Evolutionary conservation across 2,888 invertebrate genomes (phyloP).

Genomic region (Hypsopygia costalis): DNA sequence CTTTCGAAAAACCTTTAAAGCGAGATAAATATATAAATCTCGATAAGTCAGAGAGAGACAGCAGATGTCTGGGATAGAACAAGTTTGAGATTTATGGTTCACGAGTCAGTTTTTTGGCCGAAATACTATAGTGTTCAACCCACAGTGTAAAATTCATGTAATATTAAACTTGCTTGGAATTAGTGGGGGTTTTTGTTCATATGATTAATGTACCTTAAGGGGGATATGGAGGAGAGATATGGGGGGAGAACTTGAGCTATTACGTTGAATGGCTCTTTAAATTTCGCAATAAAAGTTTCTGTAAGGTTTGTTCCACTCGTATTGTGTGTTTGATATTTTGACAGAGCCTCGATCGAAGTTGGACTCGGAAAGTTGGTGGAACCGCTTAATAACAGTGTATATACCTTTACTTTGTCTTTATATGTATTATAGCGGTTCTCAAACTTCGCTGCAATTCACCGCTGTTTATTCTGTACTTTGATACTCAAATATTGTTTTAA

Average conservation of each 20-base stretch:
- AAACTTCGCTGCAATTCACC: background rate
- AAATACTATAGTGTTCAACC: slow-evolving; percentile 7
- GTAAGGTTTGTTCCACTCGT: slow-evolving; percentile 23
- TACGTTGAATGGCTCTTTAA: slow-evolving; percentile 11
- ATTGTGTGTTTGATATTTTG: slow-evolving; percentile 58
- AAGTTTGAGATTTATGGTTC: slow-evolving; percentile 45
- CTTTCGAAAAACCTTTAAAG: too few species aligned
- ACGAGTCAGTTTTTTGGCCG: slow-evolving; percentile 41
- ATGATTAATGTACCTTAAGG: slow-evolving; percentile 15
- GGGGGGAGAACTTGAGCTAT: slow-evolving; percentile 10
- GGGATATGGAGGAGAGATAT: background rate
- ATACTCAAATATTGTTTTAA: background rate
- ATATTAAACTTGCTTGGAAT: slow-evolving; percentile 19
- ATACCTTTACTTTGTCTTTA: slow-evolving; percentile 2
- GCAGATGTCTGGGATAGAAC: slow-evolving; percentile 40
- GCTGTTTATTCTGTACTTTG: background rate
- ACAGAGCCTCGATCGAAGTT: slow-evolving; percentile 41
- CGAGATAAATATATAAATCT: too few species aligned
- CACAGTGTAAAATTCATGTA: slow-evolving; percentile 19
- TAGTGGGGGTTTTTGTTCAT: slow-evolving; percentile 11
- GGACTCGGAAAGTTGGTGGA: slow-evolving; percentile 25
- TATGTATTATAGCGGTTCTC: background rate
- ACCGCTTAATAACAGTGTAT: slow-evolving; percentile 41
- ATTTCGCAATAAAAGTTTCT: slow-evolving; percentile 13
- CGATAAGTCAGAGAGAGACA: slow-evolving; percentile 27